Evolutionary conservation across 2,113 vertebrate species (phyloP).

Genomic region (Romanogobio albipinnatus): DNA sequence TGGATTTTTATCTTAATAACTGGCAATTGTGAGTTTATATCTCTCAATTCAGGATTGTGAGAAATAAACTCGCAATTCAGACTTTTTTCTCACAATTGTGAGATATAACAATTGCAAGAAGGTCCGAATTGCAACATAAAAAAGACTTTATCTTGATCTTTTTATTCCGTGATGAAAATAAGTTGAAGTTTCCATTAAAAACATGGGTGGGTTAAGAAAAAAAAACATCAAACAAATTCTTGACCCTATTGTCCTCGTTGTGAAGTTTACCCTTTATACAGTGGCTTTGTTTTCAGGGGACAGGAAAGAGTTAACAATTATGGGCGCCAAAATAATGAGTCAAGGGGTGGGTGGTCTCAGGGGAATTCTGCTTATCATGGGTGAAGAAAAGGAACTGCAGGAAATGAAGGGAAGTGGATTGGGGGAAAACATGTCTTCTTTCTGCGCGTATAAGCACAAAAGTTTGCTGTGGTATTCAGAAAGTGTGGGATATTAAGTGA

Average conservation of each 20-base stretch:
- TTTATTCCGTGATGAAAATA: no score
- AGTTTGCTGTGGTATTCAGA: slow-evolving; percentile 13
- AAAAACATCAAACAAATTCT: not conserved
- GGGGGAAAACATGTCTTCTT: slow-evolving; percentile 16
- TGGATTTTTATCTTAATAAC: no score
- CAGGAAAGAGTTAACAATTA: slow-evolving; percentile 76
- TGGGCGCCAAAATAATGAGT: slow-evolving; percentile 61
- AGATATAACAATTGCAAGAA: no score
- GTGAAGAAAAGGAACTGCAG: slow-evolving; percentile 59
- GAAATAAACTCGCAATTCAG: no score
- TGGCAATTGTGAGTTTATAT: no score
- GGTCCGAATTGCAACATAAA: no score
- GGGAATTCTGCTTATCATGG: slow-evolving; percentile 65
- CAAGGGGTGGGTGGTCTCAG: slow-evolving; percentile 62
- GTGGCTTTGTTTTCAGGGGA: slow-evolving; percentile 58
- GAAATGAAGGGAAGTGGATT: slow-evolving; percentile 61
- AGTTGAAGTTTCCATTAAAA: not conserved
- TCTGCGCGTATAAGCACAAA: slow-evolving; percentile 6
- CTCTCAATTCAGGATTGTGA: no score
- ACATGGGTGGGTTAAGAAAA: not conserved
- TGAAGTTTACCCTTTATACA: slow-evolving; percentile 18
- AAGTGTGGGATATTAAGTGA: not conserved
- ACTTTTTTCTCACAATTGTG: no score
- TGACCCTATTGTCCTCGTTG: slow-evolving; percentile 51
- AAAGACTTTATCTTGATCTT: no score